These are phyloP conservation scores for Smittia aterrima DNA, from an alignment of 2,888 invertebrate genomes.

Conservation along the genomic window DNA sequence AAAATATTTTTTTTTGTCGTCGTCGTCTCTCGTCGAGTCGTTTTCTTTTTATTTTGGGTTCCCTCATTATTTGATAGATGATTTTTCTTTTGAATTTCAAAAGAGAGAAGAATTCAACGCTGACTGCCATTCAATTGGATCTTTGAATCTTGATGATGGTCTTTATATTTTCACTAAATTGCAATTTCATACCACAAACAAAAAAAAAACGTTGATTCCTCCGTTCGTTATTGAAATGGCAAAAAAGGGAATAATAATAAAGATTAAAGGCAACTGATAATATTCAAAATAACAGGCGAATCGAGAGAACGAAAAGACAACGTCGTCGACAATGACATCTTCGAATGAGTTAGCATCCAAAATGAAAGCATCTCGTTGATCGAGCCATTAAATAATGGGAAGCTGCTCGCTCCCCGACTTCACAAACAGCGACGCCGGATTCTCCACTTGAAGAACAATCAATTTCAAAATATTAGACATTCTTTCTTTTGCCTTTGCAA, in stretches of 20 bases:
- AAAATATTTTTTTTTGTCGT: background rate
- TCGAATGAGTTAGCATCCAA: conserved; percentile 16
- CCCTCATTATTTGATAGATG: conserved; percentile 40
- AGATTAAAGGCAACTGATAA: conserved; percentile 40
- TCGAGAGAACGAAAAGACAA: conserved; percentile 19
- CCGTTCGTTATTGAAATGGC: conserved; percentile 22
- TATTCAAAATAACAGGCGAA: conserved; percentile 31
- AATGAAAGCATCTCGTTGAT: conserved; percentile 29
- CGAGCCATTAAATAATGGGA: conserved; percentile 32
- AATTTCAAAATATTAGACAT: conserved; percentile 7
- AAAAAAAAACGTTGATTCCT: conserved; percentile 42
- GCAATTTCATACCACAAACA: conserved; percentile 44
- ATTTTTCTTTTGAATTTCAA: conserved; percentile 31
- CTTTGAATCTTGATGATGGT: conserved; percentile 36
- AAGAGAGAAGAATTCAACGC: background rate
- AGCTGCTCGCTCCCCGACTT: background rate
- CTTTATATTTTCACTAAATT: conserved; percentile 42
- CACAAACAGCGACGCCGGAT: background rate
- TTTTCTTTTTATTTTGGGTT: background rate
- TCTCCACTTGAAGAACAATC: background rate
- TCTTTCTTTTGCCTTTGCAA: conserved; percentile 16
- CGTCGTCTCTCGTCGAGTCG: background rate
- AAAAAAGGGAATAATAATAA: conserved; percentile 37
- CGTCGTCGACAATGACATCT: conserved; percentile 29
- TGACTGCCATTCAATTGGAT: conserved; percentile 37